These are phyloP conservation scores for Xerus rutilus DNA, from an alignment of 2,797 vertebrate genomes.

Conservation along the genomic window DNA sequence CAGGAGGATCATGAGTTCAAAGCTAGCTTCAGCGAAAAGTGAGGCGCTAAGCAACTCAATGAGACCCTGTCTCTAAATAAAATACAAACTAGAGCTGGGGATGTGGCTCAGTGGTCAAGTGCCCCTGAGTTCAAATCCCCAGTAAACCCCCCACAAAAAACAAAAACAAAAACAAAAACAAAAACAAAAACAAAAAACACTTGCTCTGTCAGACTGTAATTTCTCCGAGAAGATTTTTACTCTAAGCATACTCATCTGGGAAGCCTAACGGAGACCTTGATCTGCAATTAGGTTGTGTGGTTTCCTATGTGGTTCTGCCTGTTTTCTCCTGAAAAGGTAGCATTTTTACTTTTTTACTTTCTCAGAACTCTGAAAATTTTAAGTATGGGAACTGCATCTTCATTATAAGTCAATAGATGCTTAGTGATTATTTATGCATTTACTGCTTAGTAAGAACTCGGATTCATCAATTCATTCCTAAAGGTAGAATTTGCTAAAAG, in stretches of 20 bases:
- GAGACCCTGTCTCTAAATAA: no score
- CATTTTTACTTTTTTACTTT: background rate
- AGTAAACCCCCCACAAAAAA: no score
- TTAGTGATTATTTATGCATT: constrained; percentile 1
- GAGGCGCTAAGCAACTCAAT: no score
- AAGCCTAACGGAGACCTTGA: background rate
- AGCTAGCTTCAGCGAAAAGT: no score
- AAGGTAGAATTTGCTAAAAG: background rate
- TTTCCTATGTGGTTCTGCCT: background rate
- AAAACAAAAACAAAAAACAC: background rate
- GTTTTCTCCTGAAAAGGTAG: background rate
- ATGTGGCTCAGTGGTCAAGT: no score
- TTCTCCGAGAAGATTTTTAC: background rate
- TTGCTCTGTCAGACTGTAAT: background rate
- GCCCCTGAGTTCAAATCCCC: no score
- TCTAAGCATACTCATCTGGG: background rate
- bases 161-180: no score
- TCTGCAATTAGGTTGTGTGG: background rate
- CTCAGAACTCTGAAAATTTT: background rate
- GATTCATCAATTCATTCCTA: background rate
- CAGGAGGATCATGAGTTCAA: no score
- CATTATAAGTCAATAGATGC: background rate
- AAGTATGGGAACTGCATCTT: background rate
- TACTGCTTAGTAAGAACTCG: background rate
- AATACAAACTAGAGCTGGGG: no score